Evolutionary conservation across 2,888 invertebrate species (phyloP).

Genomic region (Temnothorax ravouxi): DNA sequence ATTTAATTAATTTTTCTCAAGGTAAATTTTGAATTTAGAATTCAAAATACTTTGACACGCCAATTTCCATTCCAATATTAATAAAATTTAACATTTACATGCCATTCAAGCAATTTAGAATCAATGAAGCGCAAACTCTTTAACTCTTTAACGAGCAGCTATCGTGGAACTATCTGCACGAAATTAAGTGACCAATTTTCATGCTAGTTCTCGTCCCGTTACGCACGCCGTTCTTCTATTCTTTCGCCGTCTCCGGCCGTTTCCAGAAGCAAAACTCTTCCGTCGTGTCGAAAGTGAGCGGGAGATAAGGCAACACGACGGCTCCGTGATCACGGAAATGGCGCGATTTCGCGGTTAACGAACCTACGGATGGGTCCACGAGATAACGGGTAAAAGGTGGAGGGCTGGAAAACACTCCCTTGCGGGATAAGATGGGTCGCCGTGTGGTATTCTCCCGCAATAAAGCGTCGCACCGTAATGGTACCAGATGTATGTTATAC

Average conservation of each 20-base stretch:
- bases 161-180: not conserved
- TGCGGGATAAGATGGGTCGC: conserved; percentile 71
- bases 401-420: conserved; percentile 79
- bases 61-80: not conserved
- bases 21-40: not conserved
- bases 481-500: conserved; percentile 23
- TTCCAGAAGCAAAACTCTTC: conserved; percentile 3
- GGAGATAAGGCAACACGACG: conserved; percentile 70
- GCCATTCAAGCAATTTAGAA: not conserved
- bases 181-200: conserved; percentile 39
- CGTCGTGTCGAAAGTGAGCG: conserved; percentile 46
- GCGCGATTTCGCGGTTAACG: conserved; percentile 79
- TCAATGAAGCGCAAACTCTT: not conserved
- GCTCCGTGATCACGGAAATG: conserved; percentile 63
- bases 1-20: not conserved
- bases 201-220: not conserved
- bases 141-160: not conserved
- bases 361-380: conserved; percentile 78
- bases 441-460: conserved; percentile 61
- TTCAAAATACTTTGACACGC: not conserved
- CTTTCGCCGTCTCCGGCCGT: not conserved
- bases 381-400: conserved; percentile 78
- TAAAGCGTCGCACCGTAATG: conserved; percentile 60
- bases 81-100: not conserved
- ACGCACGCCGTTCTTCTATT: conserved; percentile 1